Evolutionary conservation across 92 coral and sea anemone genomes (phyloP).

Genomic region (Umimayanthus kanabou): DNA sequence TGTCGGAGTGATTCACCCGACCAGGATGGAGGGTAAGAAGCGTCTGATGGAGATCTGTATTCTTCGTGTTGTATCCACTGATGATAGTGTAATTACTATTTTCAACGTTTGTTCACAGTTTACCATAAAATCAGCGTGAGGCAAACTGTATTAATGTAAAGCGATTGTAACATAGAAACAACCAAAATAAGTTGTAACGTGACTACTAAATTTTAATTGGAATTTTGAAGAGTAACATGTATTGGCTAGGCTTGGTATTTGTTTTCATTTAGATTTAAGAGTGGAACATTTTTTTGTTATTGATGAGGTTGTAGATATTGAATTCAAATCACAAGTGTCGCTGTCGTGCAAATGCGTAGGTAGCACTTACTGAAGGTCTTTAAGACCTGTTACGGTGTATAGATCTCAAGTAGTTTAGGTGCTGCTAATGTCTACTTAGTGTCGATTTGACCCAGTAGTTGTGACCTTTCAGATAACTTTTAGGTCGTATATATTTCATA

Average conservation of each 20-base stretch:
- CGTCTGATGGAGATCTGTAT: too few relatives aligned
- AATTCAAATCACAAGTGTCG: not conserved
- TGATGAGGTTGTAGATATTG: not conserved
- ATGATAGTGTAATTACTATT: too few relatives aligned
- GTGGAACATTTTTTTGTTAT: not conserved
- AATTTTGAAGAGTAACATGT: not conserved
- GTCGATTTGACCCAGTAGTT: not conserved
- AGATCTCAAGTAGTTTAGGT: not conserved
- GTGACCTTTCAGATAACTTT: not conserved
- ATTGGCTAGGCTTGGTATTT: not conserved
- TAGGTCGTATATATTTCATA: too few relatives aligned
- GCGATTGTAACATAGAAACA: too few relatives aligned
- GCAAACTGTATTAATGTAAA: too few relatives aligned
- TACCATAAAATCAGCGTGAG: too few relatives aligned
- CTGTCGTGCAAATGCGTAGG: too few relatives aligned
- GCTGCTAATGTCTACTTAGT: not conserved
- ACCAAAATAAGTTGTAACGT: too few relatives aligned
- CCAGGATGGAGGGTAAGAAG: constrained; percentile 86
- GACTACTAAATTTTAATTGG: not conserved
- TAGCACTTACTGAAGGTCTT: too few relatives aligned
- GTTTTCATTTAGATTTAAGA: not conserved
- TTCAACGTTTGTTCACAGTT: too few relatives aligned
- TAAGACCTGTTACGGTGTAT: not conserved
- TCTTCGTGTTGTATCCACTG: not conserved
- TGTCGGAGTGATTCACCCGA: constrained; percentile 77